A percentile compares a stretch with the other conserved stretches of the same genome.
phyloP scores from a whole-genome alignment of 2,113 vertebrate genomes.

The Monopterus albus region DNA sequence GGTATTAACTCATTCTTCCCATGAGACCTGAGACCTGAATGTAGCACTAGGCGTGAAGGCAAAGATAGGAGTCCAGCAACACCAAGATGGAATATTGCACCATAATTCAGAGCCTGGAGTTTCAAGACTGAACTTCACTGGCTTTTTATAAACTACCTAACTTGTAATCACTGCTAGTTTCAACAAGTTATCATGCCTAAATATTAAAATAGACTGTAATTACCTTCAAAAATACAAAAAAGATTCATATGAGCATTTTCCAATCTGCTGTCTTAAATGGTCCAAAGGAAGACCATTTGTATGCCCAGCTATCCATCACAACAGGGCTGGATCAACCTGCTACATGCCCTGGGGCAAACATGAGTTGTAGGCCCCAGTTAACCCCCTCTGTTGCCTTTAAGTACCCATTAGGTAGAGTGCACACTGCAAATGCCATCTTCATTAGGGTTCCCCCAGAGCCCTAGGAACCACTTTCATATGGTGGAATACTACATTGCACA shows the following conservation, averaged over 20 bases:
- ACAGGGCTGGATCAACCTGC: not conserved
- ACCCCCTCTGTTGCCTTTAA: not conserved
- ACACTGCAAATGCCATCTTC: too few species aligned
- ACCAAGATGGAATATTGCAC: constrained; percentile 19
- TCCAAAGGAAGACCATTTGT: not conserved
- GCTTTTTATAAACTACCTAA: not conserved
- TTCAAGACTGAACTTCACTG: not conserved
- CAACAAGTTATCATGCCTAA: not conserved
- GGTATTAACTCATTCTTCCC: constrained; percentile 57
- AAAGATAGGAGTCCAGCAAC: constrained; percentile 28
- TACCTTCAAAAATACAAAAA: not conserved
- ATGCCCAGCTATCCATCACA: not conserved
- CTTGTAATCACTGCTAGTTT: not conserved
- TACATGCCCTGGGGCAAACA: not conserved
- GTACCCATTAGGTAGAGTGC: not conserved
- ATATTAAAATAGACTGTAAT: not conserved
- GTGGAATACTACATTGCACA: not conserved
- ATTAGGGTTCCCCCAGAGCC: not conserved
- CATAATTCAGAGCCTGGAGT: constrained; percentile 15
- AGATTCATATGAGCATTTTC: not conserved
- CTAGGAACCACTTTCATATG: not conserved
- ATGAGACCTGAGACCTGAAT: not conserved
- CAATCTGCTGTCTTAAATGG: too few species aligned
- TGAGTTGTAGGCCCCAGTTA: not conserved
- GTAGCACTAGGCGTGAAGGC: constrained; percentile 7